phyloP scores from a whole-genome alignment of 2,888 invertebrate species.

The Epirrita christyi region DNA sequence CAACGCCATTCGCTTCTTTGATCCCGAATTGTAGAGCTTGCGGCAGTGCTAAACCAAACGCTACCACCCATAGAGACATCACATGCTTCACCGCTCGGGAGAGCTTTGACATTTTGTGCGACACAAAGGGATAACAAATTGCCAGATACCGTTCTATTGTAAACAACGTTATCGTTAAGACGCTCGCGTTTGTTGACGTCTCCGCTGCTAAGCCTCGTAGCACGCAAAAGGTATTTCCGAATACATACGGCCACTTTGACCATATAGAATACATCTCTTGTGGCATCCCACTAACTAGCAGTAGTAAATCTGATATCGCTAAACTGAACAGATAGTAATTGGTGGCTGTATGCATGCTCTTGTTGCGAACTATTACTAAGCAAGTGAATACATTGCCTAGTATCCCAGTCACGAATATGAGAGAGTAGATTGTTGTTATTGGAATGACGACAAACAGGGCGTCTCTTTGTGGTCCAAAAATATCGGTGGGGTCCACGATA shows the following conservation, averaged over 20 bases:
- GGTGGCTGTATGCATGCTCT: constrained; percentile 92
- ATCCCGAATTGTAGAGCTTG: constrained; percentile 85
- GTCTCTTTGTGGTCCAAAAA: constrained; percentile 80
- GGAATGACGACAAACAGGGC: constrained; percentile 87
- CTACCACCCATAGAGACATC: constrained; percentile 91
- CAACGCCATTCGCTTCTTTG: constrained; percentile 63
- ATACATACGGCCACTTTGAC: constrained; percentile 91
- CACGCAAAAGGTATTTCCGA: constrained; percentile 92
- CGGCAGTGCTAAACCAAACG: constrained; percentile 89
- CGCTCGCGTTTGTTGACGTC: constrained; percentile 91
- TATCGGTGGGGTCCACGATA: constrained; percentile 57
- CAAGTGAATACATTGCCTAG: constrained; percentile 94
- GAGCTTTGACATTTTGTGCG: constrained; percentile 94
- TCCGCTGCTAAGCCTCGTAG: constrained; percentile 91
- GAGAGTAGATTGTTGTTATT: constrained; percentile 89
- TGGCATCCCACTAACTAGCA: constrained; percentile 92
- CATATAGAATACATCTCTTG: constrained; percentile 92
- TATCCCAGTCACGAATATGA: constrained; percentile 92
- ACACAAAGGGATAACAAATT: constrained; percentile 86
- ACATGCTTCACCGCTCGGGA: constrained; percentile 93
- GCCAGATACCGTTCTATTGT: constrained; percentile 90
- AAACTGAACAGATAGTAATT: constrained; percentile 94
- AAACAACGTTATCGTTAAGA: constrained; percentile 92
- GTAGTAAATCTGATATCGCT: constrained; percentile 92
- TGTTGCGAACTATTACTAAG: constrained; percentile 92